Evolutionary conservation across 2,797 vertebrate genomes (phyloP).

Genomic region (Synanceia verrucosa): DNA sequence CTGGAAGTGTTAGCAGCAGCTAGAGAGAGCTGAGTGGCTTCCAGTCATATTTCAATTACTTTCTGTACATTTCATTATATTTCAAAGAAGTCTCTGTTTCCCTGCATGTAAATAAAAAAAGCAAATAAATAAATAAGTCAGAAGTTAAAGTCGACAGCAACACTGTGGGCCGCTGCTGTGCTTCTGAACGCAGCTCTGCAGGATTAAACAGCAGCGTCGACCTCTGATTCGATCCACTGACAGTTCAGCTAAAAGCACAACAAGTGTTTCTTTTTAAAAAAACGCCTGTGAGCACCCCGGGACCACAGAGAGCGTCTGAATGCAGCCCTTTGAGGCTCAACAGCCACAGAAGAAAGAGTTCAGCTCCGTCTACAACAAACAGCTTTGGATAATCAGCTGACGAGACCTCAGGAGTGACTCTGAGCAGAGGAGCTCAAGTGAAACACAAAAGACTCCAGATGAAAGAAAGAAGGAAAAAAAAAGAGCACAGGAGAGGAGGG

Average conservation of each 20-base stretch:
- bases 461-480: conserved; percentile 15
- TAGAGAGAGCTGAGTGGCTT: not conserved
- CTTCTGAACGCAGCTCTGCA: conserved; percentile 25
- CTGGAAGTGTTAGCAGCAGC: not conserved
- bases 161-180: conserved; percentile 10
- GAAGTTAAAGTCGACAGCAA: conserved; percentile 40
- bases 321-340: conserved; percentile 25
- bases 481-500: not conserved
- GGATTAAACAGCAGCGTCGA: conserved; percentile 32
- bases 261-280: conserved; percentile 21
- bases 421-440: conserved; percentile 2
- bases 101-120: conserved; percentile 3
- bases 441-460: conserved; percentile 35
- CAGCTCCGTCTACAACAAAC: conserved; percentile 47
- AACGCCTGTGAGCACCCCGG: conserved; percentile 16
- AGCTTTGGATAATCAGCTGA: conserved; percentile 33
- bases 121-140: conserved; percentile 10
- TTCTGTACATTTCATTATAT: not conserved
- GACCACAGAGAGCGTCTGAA: conserved; percentile 30
- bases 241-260: conserved; percentile 27
- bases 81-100: conserved; percentile 1
- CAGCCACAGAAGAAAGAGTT: conserved; percentile 25
- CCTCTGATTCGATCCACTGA: conserved; percentile 28
- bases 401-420: conserved; percentile 14
- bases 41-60: not conserved